phyloP scores from a whole-genome alignment of 2,888 invertebrate genomes.

The Fabriciana adippe region DNA sequence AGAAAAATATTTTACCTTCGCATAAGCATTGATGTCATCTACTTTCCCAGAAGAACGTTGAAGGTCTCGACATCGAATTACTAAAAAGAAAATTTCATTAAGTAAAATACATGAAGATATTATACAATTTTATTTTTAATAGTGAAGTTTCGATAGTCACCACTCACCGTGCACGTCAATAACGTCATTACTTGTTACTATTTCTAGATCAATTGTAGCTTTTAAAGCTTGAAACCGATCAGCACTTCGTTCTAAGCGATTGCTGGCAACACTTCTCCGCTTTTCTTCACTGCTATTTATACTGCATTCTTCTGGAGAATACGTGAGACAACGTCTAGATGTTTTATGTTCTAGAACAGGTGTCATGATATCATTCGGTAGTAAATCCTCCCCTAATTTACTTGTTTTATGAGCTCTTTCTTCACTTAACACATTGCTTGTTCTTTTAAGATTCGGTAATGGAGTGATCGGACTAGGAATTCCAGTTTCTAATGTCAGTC shows the following conservation, averaged over 20 bases:
- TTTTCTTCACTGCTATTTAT: slow-evolving; percentile 80
- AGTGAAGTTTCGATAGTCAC: slow-evolving; percentile 68
- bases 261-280: slow-evolving; percentile 78
- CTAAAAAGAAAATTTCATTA: slow-evolving; percentile 65
- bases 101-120: slow-evolving; percentile 3
- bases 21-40: slow-evolving; percentile 88
- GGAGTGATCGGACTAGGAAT: slow-evolving; percentile 80
- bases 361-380: slow-evolving; percentile 63
- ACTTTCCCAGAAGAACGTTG: slow-evolving; percentile 85
- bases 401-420: slow-evolving; percentile 76
- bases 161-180: slow-evolving; percentile 88
- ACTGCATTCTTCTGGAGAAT: slow-evolving; percentile 80
- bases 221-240: slow-evolving; percentile 67
- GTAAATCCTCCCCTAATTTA: slow-evolving; percentile 75
- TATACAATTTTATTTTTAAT: slow-evolving; percentile 27
- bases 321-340: slow-evolving; percentile 82
- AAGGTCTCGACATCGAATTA: slow-evolving; percentile 89
- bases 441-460: slow-evolving; percentile 65
- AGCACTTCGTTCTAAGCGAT: slow-evolving; percentile 63
- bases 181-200: slow-evolving; percentile 79
- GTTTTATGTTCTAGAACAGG: slow-evolving; percentile 76
- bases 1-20: slow-evolving; percentile 82
- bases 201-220: slow-evolving; percentile 85
- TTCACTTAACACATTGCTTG: slow-evolving; percentile 70
- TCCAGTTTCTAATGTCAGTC: slow-evolving; percentile 73